Evolutionary conservation across 2,888 invertebrate genomes (phyloP), one percentile per base, ranked within the genome.

Genomic region (Neoitamus cyanurus): DNA sequence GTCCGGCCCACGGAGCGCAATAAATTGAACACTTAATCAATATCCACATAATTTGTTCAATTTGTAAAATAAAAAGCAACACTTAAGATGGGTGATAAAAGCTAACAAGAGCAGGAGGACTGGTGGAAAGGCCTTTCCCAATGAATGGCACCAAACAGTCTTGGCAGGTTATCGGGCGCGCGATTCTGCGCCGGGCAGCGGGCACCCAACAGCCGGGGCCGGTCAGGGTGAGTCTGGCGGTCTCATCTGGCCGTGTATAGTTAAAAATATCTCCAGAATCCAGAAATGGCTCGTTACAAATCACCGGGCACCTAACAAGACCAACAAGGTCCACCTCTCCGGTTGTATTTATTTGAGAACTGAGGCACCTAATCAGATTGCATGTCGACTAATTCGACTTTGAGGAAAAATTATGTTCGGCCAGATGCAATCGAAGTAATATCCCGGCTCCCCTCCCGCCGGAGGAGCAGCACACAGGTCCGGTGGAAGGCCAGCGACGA

Each of bases 1-100:
- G 82, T 28, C 30, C 88, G 72, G 82, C 78, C 85, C 85, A 78
- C 78, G 82, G 86, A 87, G 84, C 31, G 87, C 87, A 87, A 88
- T 88, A 88, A 88, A 87, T 88, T 88, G 87, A 87, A 87, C 88
- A 87, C 87, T 87, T 88, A 88, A 92, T 92, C 89, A 92, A 89
- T 92, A 92, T 92, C 88, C 90, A 92, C 92, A 92, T 93, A 92
- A 92, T 92, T 90, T 90, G 92, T 92, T 92, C 91, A 92, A 92
- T 92, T 92, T 92, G 92, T 92, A 91, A 88, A 88, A 88, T 89
- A 88, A 87, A 87, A 87, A 88, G 89, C 91, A 91, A 92, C 92
- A 90, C 90, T 91, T 91, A 88, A 87, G 87, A 90, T 90, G 89
- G 89, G 89, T 90, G 89, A 90, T 90, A 90, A 88, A 86, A 85